Evolutionary conservation across 2,888 invertebrate species (phyloP).

Genomic region (Ophioninae sp.): DNA sequence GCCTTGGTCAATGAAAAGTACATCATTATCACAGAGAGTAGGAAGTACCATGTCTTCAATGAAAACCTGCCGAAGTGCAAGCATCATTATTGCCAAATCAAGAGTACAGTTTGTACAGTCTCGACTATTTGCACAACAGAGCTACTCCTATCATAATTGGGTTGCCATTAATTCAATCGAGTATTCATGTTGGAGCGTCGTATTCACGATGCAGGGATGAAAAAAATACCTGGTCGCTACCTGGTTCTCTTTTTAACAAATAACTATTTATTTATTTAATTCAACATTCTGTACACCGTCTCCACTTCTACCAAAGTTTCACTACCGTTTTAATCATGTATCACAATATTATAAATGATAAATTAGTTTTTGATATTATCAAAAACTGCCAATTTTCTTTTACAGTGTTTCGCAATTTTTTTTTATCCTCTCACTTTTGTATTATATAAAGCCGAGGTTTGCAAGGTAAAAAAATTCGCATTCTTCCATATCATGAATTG

Average conservation of each 20-base stretch:
- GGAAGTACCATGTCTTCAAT: background rate
- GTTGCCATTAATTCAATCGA: background rate
- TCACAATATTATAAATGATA: too few species aligned
- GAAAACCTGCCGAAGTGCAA: background rate
- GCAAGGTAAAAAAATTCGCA: background rate
- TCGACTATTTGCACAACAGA: background rate
- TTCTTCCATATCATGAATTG: background rate
- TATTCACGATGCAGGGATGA: background rate
- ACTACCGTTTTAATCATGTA: background rate
- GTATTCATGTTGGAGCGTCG: background rate
- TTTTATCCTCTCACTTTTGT: conserved; percentile 7
- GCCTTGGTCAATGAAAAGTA: background rate
- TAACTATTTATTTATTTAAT: background rate
- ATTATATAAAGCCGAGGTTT: background rate
- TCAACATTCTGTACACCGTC: background rate
- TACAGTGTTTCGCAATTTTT: background rate
- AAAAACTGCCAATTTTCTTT: conserved; percentile 3
- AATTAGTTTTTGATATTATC: background rate
- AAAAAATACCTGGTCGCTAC: background rate
- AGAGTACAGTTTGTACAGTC: background rate
- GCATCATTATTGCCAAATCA: background rate
- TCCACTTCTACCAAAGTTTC: background rate
- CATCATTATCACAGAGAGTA: background rate
- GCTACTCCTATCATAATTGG: background rate
- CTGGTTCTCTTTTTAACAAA: background rate